These are phyloP conservation scores for Corythucha ciliata DNA, from an alignment of 2,888 invertebrate genomes.

Conservation along the genomic window DNA sequence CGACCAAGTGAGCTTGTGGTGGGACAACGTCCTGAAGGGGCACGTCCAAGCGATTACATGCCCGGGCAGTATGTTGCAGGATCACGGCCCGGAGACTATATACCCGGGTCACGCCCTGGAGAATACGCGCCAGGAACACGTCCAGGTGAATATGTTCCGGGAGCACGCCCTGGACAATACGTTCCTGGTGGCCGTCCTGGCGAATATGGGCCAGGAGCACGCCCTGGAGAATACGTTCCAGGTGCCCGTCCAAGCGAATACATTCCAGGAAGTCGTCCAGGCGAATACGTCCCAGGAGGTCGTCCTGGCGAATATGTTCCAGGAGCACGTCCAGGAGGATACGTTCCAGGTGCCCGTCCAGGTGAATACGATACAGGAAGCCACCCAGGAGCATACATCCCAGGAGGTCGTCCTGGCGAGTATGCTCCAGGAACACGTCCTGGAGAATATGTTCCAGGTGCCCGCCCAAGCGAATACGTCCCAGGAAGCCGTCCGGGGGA, in stretches of 20 bases:
- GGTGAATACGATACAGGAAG: background rate
- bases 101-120: slow-evolving; percentile 15
- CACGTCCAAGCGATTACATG: slow-evolving; percentile 12
- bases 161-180: slow-evolving; percentile 10
- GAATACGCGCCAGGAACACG: slow-evolving; percentile 16
- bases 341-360: slow-evolving; percentile 2
- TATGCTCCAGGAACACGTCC: slow-evolving; percentile 4
- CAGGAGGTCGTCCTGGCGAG: slow-evolving; percentile 17
- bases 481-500: slow-evolving; percentile 18
- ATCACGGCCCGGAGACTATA: background rate
- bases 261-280: slow-evolving; percentile 11
- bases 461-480: slow-evolving; percentile 3
- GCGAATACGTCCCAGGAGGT: slow-evolving; percentile 4
- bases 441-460: background rate
- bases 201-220: slow-evolving; percentile 21
- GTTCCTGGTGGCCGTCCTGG: slow-evolving; percentile 20
- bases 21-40: slow-evolving; percentile 11
- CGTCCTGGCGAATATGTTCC: slow-evolving; percentile 14
- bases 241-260: slow-evolving; percentile 18
- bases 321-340: slow-evolving; percentile 13
- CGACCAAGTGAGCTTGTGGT: background rate
- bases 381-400: slow-evolving; percentile 19
- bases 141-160: slow-evolving; percentile 3
- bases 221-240: background rate
- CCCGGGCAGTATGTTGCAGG: slow-evolving; percentile 24